Evolutionary conservation across 2,888 invertebrate genomes (phyloP).

Genomic region (Dicyrtomina minuta): DNA sequence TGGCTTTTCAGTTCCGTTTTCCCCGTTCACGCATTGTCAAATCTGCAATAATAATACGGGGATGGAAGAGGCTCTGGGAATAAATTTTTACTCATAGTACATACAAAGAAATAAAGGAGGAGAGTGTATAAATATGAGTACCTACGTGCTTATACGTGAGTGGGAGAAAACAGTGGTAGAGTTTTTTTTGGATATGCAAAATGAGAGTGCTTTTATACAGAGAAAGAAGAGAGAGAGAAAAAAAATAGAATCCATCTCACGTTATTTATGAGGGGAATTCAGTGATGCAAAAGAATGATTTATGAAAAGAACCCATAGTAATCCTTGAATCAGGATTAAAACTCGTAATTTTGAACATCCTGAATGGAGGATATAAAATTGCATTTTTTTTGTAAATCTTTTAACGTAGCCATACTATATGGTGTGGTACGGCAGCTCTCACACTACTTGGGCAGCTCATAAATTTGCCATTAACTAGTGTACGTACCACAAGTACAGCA

Average conservation of each 20-base stretch:
- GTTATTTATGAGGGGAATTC: slow-evolving; percentile 32
- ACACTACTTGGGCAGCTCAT: slow-evolving; percentile 22
- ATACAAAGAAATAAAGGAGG: too few relatives aligned
- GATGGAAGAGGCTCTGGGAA: too few relatives aligned
- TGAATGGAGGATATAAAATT: slow-evolving; percentile 18
- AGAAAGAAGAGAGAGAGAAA: background rate
- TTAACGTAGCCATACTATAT: background rate
- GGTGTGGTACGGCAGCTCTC: too few relatives aligned
- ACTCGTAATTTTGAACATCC: slow-evolving; percentile 28
- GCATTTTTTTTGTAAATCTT: slow-evolving; percentile 8
- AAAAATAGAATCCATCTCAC: slow-evolving; percentile 2
- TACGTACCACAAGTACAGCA: background rate
- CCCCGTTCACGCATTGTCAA: too few relatives aligned
- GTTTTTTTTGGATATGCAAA: too few relatives aligned
- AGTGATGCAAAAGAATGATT: slow-evolving; percentile 32
- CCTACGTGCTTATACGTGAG: too few relatives aligned
- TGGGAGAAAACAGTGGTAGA: too few relatives aligned
- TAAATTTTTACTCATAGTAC: too few relatives aligned
- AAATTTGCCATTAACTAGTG: slow-evolving; percentile 20
- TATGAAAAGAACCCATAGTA: slow-evolving; percentile 13
- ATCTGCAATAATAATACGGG: too few relatives aligned
- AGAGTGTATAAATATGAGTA: too few relatives aligned
- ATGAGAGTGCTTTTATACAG: background rate
- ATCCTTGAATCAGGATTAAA: slow-evolving; percentile 31
- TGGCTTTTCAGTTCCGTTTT: too few relatives aligned